Percentiles rank a stretch among this genome's conserved stretches.
Conservation (phyloP, 2,113 vertebrate genomes). For the Eolophus roseicapilla region DNA sequence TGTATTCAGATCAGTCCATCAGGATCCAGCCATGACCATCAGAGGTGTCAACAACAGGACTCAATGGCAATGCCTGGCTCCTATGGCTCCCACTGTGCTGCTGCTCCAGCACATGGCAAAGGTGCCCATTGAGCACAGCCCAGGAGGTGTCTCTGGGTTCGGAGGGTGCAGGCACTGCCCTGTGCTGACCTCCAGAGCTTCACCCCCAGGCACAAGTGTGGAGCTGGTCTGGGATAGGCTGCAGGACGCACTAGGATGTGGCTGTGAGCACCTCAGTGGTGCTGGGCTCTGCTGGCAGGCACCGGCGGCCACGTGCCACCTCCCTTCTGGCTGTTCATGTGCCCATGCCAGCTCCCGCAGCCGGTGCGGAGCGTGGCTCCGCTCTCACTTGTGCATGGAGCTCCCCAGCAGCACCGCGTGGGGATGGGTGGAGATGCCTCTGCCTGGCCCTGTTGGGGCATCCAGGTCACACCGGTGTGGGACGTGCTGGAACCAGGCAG, state of each 20-base stretch:
- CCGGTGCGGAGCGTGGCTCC: accelerated
- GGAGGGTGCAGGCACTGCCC: not conserved
- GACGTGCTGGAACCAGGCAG: not conserved
- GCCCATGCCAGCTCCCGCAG: not conserved
- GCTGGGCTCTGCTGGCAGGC: not conserved
- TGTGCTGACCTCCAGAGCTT: not conserved
- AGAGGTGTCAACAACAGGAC: not conserved
- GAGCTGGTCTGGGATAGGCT: not conserved
- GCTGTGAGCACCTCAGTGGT: not conserved
- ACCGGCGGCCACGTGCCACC: not conserved
- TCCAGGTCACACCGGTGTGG: not conserved
- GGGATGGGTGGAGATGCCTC: not conserved
- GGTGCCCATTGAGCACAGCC: not conserved
- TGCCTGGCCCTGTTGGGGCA: not conserved
- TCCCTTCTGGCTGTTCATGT: not conserved
- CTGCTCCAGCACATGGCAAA: not conserved
- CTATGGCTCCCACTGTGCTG: accelerated
- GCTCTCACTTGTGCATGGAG: not conserved
- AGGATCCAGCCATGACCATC: not conserved
- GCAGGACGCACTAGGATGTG: accelerated
- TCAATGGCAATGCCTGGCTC: accelerated
- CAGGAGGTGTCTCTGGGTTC: not conserved
- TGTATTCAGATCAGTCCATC: not conserved
- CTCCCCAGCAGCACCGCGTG: accelerated
- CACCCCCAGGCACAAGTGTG: too few species aligned